Evolutionary conservation across 1,140 invertebrate genomes (phyloP).

Genomic region (Pogonomyrmex californicus): DNA sequence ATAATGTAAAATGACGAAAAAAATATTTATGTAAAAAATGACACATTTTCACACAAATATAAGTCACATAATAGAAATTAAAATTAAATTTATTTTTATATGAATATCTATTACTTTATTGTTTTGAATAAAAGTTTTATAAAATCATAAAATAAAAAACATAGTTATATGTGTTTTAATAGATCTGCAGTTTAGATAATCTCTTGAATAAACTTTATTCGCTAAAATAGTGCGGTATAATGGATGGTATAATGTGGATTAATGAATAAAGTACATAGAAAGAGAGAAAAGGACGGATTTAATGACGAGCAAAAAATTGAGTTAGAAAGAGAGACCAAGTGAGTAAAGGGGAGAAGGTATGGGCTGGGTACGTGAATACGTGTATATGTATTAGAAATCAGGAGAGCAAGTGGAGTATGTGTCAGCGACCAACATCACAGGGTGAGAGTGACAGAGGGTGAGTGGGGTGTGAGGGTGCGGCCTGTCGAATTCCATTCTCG

Average conservation of each 20-base stretch:
- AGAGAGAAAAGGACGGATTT: background rate
- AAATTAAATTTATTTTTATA: background rate
- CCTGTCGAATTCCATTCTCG: conserved; percentile 75
- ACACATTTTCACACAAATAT: no score
- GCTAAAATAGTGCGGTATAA: background rate
- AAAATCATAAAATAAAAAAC: background rate
- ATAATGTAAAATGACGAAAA: no score
- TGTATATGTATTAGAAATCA: background rate
- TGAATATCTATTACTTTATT: background rate
- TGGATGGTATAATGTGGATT: background rate
- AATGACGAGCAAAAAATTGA: background rate
- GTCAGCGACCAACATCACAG: conserved; percentile 17
- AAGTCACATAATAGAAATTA: background rate
- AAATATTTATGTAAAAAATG: no score
- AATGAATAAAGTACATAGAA: conserved; percentile 2
- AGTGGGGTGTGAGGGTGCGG: background rate
- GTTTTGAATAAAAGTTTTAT: background rate
- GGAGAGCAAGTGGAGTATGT: conserved; percentile 6
- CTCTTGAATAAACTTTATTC: background rate
- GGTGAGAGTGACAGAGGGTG: conserved; percentile 31
- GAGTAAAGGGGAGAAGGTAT: background rate
- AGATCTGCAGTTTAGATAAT: background rate
- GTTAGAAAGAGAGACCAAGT: background rate
- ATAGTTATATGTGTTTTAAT: background rate
- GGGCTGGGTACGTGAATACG: background rate